Percentiles rank a stretch among this genome's conserved stretches.
Conservation (phyloP, 2,797 vertebrate genomes). For the Pipistrellus pygmaeus region DNA sequence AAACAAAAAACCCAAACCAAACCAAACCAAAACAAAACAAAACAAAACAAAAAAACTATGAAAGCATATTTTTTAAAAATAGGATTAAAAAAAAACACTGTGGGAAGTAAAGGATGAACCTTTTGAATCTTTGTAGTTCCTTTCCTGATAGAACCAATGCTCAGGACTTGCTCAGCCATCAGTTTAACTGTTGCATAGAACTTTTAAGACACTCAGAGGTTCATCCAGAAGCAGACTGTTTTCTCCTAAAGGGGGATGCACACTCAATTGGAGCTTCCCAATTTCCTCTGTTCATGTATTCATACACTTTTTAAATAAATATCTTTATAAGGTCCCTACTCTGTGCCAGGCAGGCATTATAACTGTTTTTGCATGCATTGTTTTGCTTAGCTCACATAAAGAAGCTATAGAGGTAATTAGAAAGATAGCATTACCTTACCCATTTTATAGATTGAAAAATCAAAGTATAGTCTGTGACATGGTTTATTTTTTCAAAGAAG, state of each 20-base stretch:
- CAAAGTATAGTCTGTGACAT: background rate
- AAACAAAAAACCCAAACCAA: too few relatives aligned
- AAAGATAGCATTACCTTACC: background rate
- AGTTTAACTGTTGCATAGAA: background rate
- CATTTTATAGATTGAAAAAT: background rate
- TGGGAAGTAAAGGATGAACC: background rate
- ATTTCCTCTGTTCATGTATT: slow-evolving; percentile 2
- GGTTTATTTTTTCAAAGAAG: background rate
- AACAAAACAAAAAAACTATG: too few relatives aligned
- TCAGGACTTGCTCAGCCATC: background rate
- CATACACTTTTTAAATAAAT: slow-evolving; percentile 1
- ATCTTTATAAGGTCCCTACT: background rate
- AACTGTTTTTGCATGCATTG: background rate
- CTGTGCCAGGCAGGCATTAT: background rate
- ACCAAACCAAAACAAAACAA: too few relatives aligned
- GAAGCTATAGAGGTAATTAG: background rate
- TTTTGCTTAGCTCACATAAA: background rate
- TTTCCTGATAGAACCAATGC: background rate
- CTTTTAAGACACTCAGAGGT: background rate
- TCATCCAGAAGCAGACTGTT: background rate
- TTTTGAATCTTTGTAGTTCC: slow-evolving; percentile 14
- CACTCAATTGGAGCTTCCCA: background rate
- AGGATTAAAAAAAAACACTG: background rate
- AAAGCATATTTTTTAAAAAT: too few relatives aligned
- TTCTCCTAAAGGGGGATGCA: background rate